Evolutionary conservation across 2,797 vertebrate species (phyloP).

Genomic region (Hydrophis major): DNA sequence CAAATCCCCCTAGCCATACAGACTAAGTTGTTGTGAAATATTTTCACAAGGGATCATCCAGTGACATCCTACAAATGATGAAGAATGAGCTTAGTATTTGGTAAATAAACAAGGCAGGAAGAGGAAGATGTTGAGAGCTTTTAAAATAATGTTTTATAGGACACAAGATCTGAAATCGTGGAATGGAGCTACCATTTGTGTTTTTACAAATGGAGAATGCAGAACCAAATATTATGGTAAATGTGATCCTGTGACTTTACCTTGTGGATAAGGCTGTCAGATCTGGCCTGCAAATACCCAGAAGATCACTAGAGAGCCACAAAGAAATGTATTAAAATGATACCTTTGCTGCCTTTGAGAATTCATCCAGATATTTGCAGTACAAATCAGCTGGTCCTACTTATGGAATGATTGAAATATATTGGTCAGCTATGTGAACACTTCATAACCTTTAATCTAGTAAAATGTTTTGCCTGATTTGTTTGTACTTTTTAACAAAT

Average conservation of each 20-base stretch:
- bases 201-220: background rate
- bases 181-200: background rate
- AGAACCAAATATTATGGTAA: background rate
- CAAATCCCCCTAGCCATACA: background rate
- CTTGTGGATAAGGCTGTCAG: background rate
- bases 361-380: background rate
- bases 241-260: background rate
- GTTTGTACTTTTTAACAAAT: conserved; percentile 1
- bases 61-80: no score
- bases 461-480: background rate
- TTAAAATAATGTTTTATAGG: background rate
- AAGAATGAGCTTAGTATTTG: background rate
- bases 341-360: background rate
- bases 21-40: background rate
- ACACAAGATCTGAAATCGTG: background rate
- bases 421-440: background rate
- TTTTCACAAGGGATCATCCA: background rate
- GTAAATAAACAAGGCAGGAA: background rate
- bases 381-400: background rate
- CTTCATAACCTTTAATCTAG: background rate
- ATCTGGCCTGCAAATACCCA: background rate
- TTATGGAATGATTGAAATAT: background rate
- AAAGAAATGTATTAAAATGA: background rate
- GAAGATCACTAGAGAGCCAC: background rate
- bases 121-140: background rate